Evolutionary conservation across 23 tunicate species (phyloP), one percentile per base, ranked within the genome.

Genomic region (Styela plicata): DNA sequence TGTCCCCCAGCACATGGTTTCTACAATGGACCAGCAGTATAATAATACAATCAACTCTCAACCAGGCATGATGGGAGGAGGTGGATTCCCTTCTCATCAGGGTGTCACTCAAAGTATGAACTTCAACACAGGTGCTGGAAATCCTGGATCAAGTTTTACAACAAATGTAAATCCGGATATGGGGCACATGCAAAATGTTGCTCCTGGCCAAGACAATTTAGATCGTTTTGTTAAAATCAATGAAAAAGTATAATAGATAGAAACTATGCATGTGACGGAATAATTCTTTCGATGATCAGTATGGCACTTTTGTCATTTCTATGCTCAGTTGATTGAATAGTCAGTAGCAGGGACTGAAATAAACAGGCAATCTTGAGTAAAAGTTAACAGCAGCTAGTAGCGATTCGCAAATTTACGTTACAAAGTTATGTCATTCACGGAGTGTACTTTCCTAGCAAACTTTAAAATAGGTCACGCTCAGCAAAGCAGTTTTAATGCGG

Each of bases 21-120:
- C 31, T n/a, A 80, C 35, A 27, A 81, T 86, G 85, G 90, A 86
- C 37, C 88, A 84, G 30, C 85, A 80, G 67, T 86, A 80, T 62
- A 74, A 80, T 79, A 44, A 44, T 44, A 24, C 64, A 10, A 75
- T 62, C 29, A 63, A 26, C 63, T 34, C 82, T 52, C 83, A 74
- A 34, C 63, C 82, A 22, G 32, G 83, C n/a, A 81, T 84, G 36
- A 88, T 83, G 84, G 83, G 83, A 2, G 80, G 83, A n/a, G 35
- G 77, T 3, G 34, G 36, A 7, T n/a, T n/a, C n/a, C 29, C 29
- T 71, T 71, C 77, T 13, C 77, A 71, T 71, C 77, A 33, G 24
- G 77, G 18, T 71, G 37, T 34, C 2, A 33, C 5, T 21, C 57
- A 44, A 44, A 44, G 57, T 44, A 44, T 44, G 57, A 44, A 44